Evolutionary conservation across 2,113 vertebrate genomes (phyloP).

Genomic region (Morone chrysops): DNA sequence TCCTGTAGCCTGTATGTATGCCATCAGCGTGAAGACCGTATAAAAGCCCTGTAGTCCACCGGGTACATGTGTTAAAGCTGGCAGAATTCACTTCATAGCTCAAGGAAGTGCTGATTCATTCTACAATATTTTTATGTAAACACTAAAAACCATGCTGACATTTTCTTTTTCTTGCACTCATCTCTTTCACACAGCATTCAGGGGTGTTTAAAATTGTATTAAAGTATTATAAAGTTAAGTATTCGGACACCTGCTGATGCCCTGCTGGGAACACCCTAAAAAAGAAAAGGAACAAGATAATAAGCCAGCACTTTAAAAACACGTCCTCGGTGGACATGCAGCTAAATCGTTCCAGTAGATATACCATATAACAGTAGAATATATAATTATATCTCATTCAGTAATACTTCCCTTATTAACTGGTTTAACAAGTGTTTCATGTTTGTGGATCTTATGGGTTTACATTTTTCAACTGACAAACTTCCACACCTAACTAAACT

Average conservation of each 20-base stretch:
- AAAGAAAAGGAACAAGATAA: neutral
- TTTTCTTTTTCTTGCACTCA: neutral
- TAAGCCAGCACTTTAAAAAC: constrained; percentile 9
- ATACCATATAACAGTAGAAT: neutral
- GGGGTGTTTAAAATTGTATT: neutral
- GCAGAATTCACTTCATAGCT: neutral
- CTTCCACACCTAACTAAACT: constrained; percentile 20
- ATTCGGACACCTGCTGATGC: neutral
- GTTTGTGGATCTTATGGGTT: constrained; percentile 21
- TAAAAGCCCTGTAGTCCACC: constrained; percentile 32
- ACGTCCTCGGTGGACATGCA: constrained; percentile 46
- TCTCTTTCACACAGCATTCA: neutral
- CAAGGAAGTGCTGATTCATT: neutral
- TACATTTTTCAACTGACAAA: constrained; percentile 28
- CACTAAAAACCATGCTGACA: neutral
- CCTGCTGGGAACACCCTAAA: neutral
- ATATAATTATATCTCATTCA: neutral
- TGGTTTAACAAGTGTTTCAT: constrained; percentile 36
- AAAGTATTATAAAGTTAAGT: too few relatives aligned
- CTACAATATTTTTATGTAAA: neutral
- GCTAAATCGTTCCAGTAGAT: constrained; percentile 35
- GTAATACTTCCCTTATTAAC: constrained; percentile 32
- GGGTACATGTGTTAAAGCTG: constrained; percentile 35
- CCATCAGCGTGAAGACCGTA: constrained; percentile 28
- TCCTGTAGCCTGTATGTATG: constrained; percentile 71